Evolutionary conservation across 2,888 invertebrate species (phyloP).

Genomic region (Didymodactylos carnosus): DNA sequence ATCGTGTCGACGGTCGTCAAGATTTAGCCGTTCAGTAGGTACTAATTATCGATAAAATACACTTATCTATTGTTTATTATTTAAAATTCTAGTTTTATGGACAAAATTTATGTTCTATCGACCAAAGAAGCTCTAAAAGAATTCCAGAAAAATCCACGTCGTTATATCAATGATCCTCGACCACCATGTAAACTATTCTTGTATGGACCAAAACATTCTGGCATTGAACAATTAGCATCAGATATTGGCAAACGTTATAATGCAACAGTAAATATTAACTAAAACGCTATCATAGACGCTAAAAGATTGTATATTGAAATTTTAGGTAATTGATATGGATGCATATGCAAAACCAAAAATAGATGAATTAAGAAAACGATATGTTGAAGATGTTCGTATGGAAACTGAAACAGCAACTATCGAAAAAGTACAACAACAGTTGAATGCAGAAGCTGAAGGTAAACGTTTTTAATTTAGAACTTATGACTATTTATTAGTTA

Average conservation of each 20-base stretch:
- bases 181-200: constrained; percentile 31
- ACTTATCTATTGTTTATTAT: not conserved
- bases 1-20: constrained; percentile 27
- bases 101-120: constrained; percentile 32
- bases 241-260: constrained; percentile 27
- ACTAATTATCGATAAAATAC: too few relatives aligned
- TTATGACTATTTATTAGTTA: not conserved
- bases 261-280: constrained; percentile 22
- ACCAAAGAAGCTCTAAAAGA: constrained; percentile 28
- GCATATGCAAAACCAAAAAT: constrained; percentile 16
- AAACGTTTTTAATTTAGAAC: too few relatives aligned
- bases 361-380: constrained; percentile 17
- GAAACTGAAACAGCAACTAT: constrained; percentile 9
- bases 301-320: not conserved
- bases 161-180: constrained; percentile 30
- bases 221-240: constrained; percentile 28
- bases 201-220: constrained; percentile 27
- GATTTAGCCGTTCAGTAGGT: constrained; percentile 31
- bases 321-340: constrained; percentile 6
- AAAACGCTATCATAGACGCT: not conserved
- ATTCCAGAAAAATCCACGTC: constrained; percentile 33
- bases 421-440: constrained; percentile 11
- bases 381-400: constrained; percentile 13
- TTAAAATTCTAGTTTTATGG: constrained; percentile 27
- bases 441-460: not conserved